Conservation (phyloP, 2,113 vertebrate species). For the Muntiacus muntjak region DNA sequence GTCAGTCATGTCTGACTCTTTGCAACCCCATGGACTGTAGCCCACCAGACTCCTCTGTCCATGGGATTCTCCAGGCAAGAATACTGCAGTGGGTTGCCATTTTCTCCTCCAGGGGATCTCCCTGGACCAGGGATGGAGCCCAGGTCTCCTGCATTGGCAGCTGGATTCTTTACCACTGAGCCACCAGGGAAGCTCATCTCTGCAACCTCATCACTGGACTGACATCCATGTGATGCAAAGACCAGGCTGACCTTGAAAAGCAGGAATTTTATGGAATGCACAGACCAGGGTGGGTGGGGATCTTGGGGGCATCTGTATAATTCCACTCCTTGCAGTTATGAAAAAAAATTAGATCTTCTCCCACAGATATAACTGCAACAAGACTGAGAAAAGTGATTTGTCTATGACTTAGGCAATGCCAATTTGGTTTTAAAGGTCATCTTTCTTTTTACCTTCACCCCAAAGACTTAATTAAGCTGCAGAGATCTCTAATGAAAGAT, state of each 20-base stretch:
- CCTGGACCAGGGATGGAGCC: no score
- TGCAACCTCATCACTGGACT: background rate
- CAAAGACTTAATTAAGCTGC: background rate
- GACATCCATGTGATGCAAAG: background rate
- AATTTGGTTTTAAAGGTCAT: background rate
- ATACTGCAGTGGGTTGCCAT: no score
- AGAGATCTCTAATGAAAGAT: background rate
- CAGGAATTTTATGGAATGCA: accelerated
- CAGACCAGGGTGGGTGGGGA: accelerated
- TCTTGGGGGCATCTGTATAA: accelerated
- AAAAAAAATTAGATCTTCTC: background rate
- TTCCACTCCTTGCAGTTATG: background rate
- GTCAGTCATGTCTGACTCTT: no score
- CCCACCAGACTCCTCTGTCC: no score
- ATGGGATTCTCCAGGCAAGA: no score
- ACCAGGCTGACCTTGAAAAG: accelerated
- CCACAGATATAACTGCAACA: accelerated
- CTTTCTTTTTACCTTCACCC: background rate
- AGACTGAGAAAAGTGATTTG: background rate
- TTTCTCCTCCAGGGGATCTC: no score
- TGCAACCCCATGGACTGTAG: no score
- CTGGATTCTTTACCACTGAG: no score
- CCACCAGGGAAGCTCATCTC: no score
- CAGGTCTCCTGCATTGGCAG: no score
- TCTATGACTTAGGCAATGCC: background rate